Evolutionary conservation across 1,140 invertebrate genomes (phyloP).

Genomic region (Calliopsis andreniformis): DNA sequence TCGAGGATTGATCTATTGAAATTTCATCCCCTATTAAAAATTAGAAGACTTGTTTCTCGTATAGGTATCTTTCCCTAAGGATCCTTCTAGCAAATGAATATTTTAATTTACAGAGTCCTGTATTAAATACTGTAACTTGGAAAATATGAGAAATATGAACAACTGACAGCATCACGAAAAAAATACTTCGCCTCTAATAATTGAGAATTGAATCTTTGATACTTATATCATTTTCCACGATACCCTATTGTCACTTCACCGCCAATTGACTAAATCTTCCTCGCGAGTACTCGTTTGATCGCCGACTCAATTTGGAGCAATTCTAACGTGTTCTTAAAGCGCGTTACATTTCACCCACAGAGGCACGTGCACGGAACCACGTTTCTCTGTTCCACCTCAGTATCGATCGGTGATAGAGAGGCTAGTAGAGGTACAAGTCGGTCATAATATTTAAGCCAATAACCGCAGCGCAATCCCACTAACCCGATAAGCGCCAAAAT

Average conservation of each 20-base stretch:
- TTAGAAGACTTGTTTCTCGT: no score
- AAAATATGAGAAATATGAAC: no score
- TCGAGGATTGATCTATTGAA: not conserved
- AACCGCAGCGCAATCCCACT: constrained; percentile 23
- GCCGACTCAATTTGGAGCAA: no score
- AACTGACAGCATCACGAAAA: no score
- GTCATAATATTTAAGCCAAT: constrained; percentile 52
- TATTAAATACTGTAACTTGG: no score
- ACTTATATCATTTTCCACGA: no score
- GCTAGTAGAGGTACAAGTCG: not conserved
- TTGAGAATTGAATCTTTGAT: no score
- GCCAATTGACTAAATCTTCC: not conserved
- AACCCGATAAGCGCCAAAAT: constrained; percentile 11
- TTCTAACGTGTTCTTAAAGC: not conserved
- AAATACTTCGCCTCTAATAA: no score
- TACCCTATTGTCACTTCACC: not conserved
- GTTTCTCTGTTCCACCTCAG: constrained; percentile 17
- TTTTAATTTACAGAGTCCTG: no score
- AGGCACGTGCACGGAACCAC: constrained; percentile 28
- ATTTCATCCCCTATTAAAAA: no score
- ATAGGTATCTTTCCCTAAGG: no score
- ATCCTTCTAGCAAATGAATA: no score
- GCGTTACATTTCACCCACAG: not conserved
- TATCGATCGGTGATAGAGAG: constrained; percentile 49
- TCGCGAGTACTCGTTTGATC: not conserved